These are phyloP conservation scores for Sitta carolinensis DNA, from an alignment of 2,797 vertebrate genomes.

Conservation along the genomic window DNA sequence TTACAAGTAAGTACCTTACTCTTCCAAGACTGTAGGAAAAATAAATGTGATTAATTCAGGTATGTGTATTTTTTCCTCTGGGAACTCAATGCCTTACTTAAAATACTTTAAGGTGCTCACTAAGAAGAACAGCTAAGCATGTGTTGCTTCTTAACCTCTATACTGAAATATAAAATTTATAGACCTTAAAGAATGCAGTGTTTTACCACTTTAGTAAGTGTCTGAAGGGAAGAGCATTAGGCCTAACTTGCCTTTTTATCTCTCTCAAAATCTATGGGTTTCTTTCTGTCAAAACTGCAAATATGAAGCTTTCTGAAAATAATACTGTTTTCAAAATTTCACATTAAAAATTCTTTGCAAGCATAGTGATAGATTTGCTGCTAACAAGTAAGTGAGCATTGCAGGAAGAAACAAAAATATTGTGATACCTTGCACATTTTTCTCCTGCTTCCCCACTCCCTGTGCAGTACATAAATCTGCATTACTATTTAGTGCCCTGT, in stretches of 20 bases:
- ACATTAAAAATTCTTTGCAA: neutral
- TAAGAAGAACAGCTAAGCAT: neutral
- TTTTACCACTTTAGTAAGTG: neutral
- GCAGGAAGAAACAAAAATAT: neutral
- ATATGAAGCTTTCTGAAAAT: neutral
- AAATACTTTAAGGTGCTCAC: neutral
- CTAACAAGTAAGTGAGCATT: neutral
- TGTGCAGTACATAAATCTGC: neutral
- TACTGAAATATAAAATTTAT: neutral
- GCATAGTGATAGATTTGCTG: neutral
- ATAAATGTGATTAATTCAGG: neutral
- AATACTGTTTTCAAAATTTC: neutral
- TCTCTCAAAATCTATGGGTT: neutral
- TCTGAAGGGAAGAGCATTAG: neutral
- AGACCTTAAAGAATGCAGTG: neutral
- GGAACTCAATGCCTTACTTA: neutral
- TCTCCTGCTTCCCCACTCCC: fast-evolving
- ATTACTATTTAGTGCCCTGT: neutral
- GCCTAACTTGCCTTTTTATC: neutral
- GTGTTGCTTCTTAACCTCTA: neutral
- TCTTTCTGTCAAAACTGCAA: neutral
- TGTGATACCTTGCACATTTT: neutral
- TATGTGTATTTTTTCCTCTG: neutral
- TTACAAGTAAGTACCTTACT: neutral
- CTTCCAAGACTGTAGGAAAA: neutral